These are phyloP conservation scores for Lamellibrachia satsuma DNA, from an alignment of 2,888 invertebrate species.

Conservation along the genomic window DNA sequence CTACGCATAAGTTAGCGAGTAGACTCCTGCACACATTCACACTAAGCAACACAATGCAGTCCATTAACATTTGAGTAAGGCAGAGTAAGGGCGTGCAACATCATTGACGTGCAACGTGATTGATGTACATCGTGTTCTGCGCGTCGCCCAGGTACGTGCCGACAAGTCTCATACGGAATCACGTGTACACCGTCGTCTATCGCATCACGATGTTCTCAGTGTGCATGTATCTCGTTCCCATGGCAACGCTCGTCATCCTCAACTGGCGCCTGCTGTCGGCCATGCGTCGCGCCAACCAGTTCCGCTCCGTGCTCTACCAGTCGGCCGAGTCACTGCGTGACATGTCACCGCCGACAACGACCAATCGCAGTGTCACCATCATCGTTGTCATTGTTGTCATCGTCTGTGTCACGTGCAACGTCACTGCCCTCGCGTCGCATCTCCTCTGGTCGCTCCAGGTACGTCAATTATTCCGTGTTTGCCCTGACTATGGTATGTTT, in stretches of 20 bases:
- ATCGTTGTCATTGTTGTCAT: slow-evolving; percentile 39
- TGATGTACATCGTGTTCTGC: not conserved
- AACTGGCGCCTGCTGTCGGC: slow-evolving; percentile 32
- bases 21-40: not conserved
- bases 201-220: slow-evolving; percentile 29
- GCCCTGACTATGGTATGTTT: not conserved
- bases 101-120: too few relatives aligned
- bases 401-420: slow-evolving; percentile 39
- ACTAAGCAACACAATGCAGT: too few relatives aligned
- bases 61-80: too few relatives aligned
- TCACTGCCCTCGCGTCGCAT: slow-evolving; percentile 39
- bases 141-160: not conserved
- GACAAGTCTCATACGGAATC: slow-evolving; percentile 21
- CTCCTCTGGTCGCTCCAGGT: slow-evolving; percentile 37
- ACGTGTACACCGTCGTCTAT: slow-evolving; percentile 31
- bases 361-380: slow-evolving; percentile 32
- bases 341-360: not conserved
- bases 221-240: slow-evolving; percentile 34
- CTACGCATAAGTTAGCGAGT: not conserved
- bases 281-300: slow-evolving; percentile 18
- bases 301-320: not conserved
- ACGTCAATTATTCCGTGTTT: not conserved
- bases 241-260: slow-evolving; percentile 27
- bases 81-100: too few relatives aligned
- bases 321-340: not conserved